These are phyloP conservation scores for Cydia splendana DNA, from an alignment of 1,140 invertebrate species.

Conservation along the genomic window DNA sequence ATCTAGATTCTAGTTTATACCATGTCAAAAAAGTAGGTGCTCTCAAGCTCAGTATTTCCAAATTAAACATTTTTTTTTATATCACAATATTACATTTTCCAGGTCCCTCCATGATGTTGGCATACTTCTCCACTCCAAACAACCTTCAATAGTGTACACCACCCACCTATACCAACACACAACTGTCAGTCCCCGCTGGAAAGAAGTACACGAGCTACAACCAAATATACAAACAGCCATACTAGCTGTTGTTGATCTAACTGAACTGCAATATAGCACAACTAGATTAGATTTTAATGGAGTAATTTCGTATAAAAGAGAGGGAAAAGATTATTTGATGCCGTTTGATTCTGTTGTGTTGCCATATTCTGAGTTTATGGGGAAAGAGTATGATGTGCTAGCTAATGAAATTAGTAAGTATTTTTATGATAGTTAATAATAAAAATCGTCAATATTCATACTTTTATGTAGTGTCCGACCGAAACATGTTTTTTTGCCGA, in stretches of 20 bases:
- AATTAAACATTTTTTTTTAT: too few species aligned
- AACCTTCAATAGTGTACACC: constrained; percentile 50
- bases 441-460: too few species aligned
- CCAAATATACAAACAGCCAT: constrained; percentile 40
- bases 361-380: constrained; percentile 51
- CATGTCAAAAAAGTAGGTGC: too few species aligned
- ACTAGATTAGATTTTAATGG: constrained; percentile 56
- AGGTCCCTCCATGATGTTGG: constrained; percentile 56
- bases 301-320: constrained; percentile 50
- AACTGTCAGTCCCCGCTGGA: constrained; percentile 48
- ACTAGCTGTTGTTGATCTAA: constrained; percentile 47
- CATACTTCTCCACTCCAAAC: constrained; percentile 50
- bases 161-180: constrained; percentile 56
- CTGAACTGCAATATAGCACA: constrained; percentile 51
- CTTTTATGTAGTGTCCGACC: too few species aligned
- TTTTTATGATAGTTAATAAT: neutral
- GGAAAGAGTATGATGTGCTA: constrained; percentile 56
- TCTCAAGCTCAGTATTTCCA: too few species aligned
- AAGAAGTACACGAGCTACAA: constrained; percentile 45
- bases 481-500: too few species aligned
- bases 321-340: constrained; percentile 47
- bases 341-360: constrained; percentile 54
- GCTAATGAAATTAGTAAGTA: constrained; percentile 44
- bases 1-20: too few species aligned
- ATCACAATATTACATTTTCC: constrained; percentile 47